These are phyloP conservation scores for Choristoneura fumiferana DNA, from an alignment of 1,140 invertebrate genomes.

Conservation along the genomic window DNA sequence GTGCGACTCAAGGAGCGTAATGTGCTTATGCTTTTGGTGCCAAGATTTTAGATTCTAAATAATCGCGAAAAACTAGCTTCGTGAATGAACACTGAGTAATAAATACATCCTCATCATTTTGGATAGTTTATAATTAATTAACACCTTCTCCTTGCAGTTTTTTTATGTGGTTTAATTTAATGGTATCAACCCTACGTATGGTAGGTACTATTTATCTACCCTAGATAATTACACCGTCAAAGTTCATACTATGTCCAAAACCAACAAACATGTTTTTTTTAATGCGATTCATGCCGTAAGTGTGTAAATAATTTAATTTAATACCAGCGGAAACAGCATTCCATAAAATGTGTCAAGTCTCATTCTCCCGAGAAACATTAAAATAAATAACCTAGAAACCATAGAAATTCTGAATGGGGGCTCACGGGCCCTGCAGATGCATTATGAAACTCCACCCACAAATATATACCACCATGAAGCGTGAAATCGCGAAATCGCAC, in stretches of 20 bases:
- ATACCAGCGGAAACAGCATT: slow-evolving; percentile 14
- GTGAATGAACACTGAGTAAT: no score
- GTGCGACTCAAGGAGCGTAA: no score
- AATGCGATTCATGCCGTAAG: background rate
- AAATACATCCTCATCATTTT: no score
- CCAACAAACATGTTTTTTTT: slow-evolving; percentile 5
- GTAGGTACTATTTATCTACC: no score
- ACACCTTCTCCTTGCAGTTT: no score
- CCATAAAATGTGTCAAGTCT: slow-evolving; percentile 8
- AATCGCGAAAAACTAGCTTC: no score
- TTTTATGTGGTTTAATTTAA: no score
- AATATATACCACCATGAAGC: slow-evolving; percentile 62
- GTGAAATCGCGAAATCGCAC: slow-evolving; percentile 57
- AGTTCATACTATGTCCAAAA: background rate
- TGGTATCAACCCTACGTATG: no score
- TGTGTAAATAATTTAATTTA: slow-evolving; percentile 9
- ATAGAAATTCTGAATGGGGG: slow-evolving; percentile 12
- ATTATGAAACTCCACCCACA: slow-evolving; percentile 4
- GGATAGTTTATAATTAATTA: no score
- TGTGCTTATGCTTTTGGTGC: no score
- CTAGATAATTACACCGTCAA: no score
- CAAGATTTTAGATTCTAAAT: no score
- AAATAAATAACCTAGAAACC: slow-evolving; percentile 11
- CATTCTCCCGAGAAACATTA: slow-evolving; percentile 3
- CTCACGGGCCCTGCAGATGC: background rate